A percentile compares a stretch with the other conserved stretches of the same genome.
Evolutionary conservation across 2,113 vertebrate genomes (phyloP).

Genomic region (Pteronura brasiliensis): DNA sequence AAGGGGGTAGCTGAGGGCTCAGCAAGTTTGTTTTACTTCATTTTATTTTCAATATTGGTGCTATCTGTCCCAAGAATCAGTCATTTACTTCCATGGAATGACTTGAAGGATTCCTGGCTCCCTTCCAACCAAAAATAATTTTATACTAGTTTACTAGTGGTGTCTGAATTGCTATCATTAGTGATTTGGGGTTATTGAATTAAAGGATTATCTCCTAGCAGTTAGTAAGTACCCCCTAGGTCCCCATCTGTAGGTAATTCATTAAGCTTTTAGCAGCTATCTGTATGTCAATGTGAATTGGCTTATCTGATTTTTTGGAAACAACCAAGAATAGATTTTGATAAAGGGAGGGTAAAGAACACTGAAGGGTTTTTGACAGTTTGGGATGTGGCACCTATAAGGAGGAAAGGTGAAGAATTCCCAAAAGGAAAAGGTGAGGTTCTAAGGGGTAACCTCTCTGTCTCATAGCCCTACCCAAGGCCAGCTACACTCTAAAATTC

Average conservation of each 20-base stretch:
- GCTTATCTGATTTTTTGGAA: conserved; percentile 51
- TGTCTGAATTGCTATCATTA: conserved; percentile 63
- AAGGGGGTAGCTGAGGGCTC: neutral
- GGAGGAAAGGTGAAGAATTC: neutral
- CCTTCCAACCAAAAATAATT: conserved; percentile 63
- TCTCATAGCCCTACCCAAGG: neutral
- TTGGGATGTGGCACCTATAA: neutral
- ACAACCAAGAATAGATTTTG: conserved; percentile 34
- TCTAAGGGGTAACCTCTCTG: neutral
- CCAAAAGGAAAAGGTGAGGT: neutral
- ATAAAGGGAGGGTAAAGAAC: conserved; percentile 8
- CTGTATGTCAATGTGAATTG: conserved; percentile 63
- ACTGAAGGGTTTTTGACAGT: neutral
- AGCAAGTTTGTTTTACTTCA: neutral
- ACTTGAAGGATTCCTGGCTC: conserved; percentile 48
- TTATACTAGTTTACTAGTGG: conserved; percentile 30
- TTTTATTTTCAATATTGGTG: conserved; percentile 20
- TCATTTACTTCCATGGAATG: conserved; percentile 27
- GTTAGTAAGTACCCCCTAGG: conserved; percentile 54
- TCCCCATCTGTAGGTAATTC: conserved; percentile 65
- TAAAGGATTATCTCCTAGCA: conserved; percentile 71
- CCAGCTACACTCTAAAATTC: neutral
- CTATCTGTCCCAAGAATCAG: neutral
- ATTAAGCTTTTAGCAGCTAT: conserved; percentile 75
- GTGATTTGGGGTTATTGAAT: conserved; percentile 70